Conservation (phyloP, 2,888 invertebrate genomes). For the Calliscelio sp. region DNA sequence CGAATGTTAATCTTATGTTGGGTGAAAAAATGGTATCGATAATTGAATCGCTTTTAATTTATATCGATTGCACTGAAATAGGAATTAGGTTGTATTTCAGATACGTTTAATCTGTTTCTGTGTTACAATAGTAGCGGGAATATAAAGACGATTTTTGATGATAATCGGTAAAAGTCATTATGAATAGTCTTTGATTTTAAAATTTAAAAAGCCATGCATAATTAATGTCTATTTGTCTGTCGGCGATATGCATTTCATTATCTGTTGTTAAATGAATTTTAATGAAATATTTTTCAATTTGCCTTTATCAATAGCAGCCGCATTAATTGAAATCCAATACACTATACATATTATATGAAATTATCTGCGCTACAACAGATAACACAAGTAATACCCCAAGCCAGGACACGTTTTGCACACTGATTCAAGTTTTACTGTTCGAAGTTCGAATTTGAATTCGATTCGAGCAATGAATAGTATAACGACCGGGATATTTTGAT, state of each 20-base stretch:
- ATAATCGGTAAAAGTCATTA: too few species aligned
- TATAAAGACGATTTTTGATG: too few species aligned
- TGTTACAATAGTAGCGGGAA: too few species aligned
- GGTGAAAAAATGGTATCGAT: too few species aligned
- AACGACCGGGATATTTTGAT: neutral
- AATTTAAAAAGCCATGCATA: too few species aligned
- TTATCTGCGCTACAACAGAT: conserved; percentile 6
- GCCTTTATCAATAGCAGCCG: neutral
- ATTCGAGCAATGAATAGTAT: conserved; percentile 1
- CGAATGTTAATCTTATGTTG: too few species aligned
- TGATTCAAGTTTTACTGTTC: conserved; percentile 11
- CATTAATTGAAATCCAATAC: conserved; percentile 23
- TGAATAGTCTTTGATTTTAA: too few species aligned
- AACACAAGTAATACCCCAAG: conserved; percentile 5
- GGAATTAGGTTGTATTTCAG: too few species aligned
- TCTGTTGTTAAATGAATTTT: neutral
- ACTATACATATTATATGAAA: conserved; percentile 9
- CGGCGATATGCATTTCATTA: neutral
- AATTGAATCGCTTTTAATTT: too few species aligned
- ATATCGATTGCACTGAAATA: too few species aligned
- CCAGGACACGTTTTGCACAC: neutral
- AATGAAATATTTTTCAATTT: conserved; percentile 10
- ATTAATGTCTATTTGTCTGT: too few species aligned
- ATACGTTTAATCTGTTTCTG: too few species aligned
- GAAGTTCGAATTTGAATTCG: conserved; percentile 18